These are phyloP conservation scores for Sphyrna mokarran DNA, from an alignment of 2,113 vertebrate species.

Conservation along the genomic window DNA sequence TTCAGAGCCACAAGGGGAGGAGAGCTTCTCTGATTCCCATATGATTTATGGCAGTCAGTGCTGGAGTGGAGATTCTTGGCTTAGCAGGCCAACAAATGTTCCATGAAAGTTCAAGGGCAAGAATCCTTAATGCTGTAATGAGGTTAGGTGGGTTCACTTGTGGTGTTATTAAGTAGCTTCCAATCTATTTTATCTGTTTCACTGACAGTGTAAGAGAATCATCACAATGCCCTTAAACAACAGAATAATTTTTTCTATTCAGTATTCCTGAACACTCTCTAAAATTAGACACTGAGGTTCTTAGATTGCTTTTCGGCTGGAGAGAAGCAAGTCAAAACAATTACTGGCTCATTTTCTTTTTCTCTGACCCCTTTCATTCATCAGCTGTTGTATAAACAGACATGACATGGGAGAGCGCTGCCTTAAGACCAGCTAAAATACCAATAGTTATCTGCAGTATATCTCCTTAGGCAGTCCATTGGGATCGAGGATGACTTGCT, in stretches of 20 bases:
- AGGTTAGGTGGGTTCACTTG: not conserved
- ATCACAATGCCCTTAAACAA: not conserved
- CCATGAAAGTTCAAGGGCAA: not conserved
- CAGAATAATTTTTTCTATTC: constrained; percentile 7
- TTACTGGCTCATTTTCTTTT: not conserved
- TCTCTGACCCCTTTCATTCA: constrained; percentile 25
- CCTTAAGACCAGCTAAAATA: not conserved
- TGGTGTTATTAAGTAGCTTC: not conserved
- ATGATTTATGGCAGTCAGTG: not conserved
- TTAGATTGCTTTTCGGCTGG: not conserved
- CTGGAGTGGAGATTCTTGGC: not conserved
- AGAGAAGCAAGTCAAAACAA: constrained; percentile 19
- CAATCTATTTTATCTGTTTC: not conserved
- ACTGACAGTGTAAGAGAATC: not conserved
- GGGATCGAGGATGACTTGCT: not conserved
- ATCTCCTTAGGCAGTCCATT: not conserved
- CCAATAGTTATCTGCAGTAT: constrained; percentile 2
- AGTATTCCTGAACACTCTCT: not conserved
- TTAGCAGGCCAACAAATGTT: not conserved
- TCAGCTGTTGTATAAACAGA: constrained; percentile 16
- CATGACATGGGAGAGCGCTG: not conserved
- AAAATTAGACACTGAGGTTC: not conserved
- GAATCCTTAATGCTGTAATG: not conserved
- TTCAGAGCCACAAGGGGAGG: not conserved
- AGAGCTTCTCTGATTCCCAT: not conserved